Evolutionary conservation across 2,888 invertebrate genomes (phyloP), one percentile per base, ranked within the genome.

Genomic region (Trilocha varians): DNA sequence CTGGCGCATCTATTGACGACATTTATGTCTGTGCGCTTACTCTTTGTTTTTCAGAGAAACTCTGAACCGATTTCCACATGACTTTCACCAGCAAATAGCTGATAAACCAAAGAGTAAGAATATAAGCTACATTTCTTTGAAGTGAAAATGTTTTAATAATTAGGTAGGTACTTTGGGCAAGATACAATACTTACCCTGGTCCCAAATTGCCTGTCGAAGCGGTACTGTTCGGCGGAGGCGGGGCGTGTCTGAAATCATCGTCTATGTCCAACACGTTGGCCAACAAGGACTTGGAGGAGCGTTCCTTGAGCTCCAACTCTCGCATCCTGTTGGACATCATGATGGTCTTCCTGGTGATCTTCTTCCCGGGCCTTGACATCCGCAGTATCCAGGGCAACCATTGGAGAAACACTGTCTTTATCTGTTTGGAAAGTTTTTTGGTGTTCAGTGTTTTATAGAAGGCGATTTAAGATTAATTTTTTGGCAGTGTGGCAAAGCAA

Each of bases 301-400:
- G 91, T 78, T 97, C 97, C 76, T 96, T 95, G 57, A 98, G 86
- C 80, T 97, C 97, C 74, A 97, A 82, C 77, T 97, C 96, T 65
- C 95, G 91, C 94, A 97, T 95, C 62, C 95, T 90, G 72, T 94
- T 94, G 71, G 91, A 93, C 91, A 95, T 93, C 85, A 95, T 88
- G 65, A 97, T 93, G 47, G 93, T 93, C 84, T 96, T 96, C 59
- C 95, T 88, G 45, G 96, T 94, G 65, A 96, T 95, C 80, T 96
- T 96, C 87, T 95, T 96, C 40, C 97, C 97, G 35, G 98, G 99
- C 66, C 98, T 91, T 66, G 93, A 92, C 98, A 99, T 98, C 47
- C 98, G 90, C 66, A 99, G 87, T 52, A 97, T 90, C 95, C 97
- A 97, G 47, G 99, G 99, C 71, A 99, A 88, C 97, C 98, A 98